Base-by-base conservation (phyloP, 2,113 vertebrate genomes). In the Philantomba maxwellii region DNA sequence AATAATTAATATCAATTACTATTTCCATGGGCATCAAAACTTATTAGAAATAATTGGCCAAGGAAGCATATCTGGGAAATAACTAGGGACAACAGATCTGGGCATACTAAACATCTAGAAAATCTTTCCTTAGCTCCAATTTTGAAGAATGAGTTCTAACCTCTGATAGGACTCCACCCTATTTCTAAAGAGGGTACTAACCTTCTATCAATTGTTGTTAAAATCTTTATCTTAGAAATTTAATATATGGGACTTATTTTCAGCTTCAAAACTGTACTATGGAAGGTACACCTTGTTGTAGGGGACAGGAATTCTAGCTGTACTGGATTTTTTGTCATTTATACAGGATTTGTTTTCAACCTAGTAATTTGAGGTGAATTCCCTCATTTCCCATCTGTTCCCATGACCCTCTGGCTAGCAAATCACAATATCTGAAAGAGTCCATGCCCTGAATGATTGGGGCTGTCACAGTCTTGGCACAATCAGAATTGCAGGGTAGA, bases 1-100 rank as follows among this genome's bases (percentile, higher is more conserved):
- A 95, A 86, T 86, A 94, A 95, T 94, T 95, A 77, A 19, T 58
- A 93, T 95, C 47, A 96, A 73, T 82, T 93, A 64, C 33, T 94
- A 73, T 87, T 96, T 90, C 25, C 45, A 85, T 87, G 90, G 23
- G 8, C 49, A 83, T 58, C 30, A 70, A 81, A 82, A 94, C 64
- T 13, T 15, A 85, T 97, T 92, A 93, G 49, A 83, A 23, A 51
- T 77, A 95, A 97, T 64, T 95, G 83, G 2, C 47, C 21, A 90
- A 83, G 57, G 80, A 91, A 87, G 26, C 49, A 7, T 25, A 62
- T 43, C 25, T 53, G 66, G 21, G 28, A 87, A 45, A 82, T 21
- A 92, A 77, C 17, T 75, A 75, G 10, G 39, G 39, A 92, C 66
- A 88, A 53, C 2, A 92, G 47, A 62, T 53, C 6, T 39, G 87